Conservation (phyloP, 2,888 invertebrate species). For the Lysandra coridon region DNA sequence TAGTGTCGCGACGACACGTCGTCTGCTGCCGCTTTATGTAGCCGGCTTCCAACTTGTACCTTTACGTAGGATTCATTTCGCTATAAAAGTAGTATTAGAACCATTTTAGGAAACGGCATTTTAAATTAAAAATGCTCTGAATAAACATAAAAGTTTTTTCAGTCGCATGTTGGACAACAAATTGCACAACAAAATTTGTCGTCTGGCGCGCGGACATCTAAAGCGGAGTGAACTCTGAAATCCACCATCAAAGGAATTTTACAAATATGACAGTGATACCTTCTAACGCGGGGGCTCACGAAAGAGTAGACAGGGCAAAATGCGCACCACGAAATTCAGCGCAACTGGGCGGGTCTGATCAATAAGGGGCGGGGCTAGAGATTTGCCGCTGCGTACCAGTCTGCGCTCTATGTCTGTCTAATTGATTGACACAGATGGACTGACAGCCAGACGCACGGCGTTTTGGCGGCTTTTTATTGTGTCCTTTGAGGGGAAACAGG, state of each 20-base stretch:
- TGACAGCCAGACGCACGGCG: constrained; percentile 64
- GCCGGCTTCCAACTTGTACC: no score
- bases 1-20: no score
- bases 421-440: constrained; percentile 76
- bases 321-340: constrained; percentile 55
- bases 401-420: constrained; percentile 60
- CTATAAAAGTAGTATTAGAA: background rate
- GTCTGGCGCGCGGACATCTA: background rate
- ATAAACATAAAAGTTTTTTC: background rate
- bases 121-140: background rate
- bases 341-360: constrained; percentile 66
- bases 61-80: background rate
- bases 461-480: constrained; percentile 69
- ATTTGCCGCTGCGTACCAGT: constrained; percentile 66
- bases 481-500: constrained; percentile 49
- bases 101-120: background rate
- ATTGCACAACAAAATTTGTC: background rate
- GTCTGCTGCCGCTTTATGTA: no score
- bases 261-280: constrained; percentile 37
- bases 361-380: constrained; percentile 66
- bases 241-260: constrained; percentile 24
- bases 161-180: background rate
- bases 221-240: constrained; percentile 1
- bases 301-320: constrained; percentile 48
- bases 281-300: constrained; percentile 42